Base-by-base conservation (phyloP, 2,113 vertebrate species). In the Nycticryphes semicollaris region DNA sequence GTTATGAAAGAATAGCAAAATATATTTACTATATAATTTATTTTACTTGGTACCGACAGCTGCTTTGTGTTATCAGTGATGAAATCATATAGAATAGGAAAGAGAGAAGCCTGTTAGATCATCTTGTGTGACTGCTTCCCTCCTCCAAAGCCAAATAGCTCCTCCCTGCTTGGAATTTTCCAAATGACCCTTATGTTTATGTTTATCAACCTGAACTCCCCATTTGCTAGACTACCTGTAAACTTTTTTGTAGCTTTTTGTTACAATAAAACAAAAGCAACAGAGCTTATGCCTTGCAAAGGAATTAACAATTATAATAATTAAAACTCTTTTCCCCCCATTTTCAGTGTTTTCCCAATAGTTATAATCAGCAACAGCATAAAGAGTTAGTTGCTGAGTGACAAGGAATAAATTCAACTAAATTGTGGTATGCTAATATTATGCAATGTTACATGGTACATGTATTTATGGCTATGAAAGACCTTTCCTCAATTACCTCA, bases 401-500 rank as follows among this genome's bases (percentile, higher is more conserved):
- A 94, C 84, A 96, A 50, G 57, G 57, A 93, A 83, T 79, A 91
- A 86, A 93, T 81, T 79, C 48, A 76, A 76, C 35, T 47, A 60
- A 96, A 82, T 43, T 78, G 76, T 43, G 60, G 51, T 74, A 94
- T 89, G 84, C 45, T 95, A 80, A 84, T 80, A 14, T 77, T 93
- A 39, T 48, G 62, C 85, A 94, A 70, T 7, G 8, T 59, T 87
- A 84, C 77, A 77, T 31, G 37, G 84, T n/a, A 80, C 37, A 37
- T 64, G 12, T 56, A 89, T 94, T 93, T 95, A 96, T 97, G 97
- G 90, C 80, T 53, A 78, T 66, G 87, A 82, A 69, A 97, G 59
- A 67, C 45, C 73, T 93, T 96, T 91, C 80, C 70, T 91, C 47
- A 76, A 79, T 97, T 90, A 93, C 95, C 90, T 97, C 87, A 70